Percentiles rank a stretch among this genome's conserved stretches.
phyloP scores from a whole-genome alignment of 2,113 vertebrate genomes.

The Eptesicus fuscus region DNA sequence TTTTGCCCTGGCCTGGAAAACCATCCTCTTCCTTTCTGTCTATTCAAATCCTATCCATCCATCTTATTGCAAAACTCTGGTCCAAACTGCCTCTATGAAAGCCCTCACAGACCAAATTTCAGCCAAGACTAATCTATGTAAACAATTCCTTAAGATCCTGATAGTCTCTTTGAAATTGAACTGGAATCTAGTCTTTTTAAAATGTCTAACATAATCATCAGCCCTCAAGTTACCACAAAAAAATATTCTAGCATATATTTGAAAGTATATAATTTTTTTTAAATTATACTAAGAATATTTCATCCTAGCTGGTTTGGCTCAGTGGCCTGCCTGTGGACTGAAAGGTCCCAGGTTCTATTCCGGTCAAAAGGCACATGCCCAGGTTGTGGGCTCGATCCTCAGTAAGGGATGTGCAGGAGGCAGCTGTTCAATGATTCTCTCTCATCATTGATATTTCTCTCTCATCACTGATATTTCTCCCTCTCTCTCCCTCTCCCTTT shows the following conservation, averaged over 20 bases:
- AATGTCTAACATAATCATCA: constrained; percentile 31
- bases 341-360: too few species aligned
- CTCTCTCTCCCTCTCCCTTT: too few species aligned
- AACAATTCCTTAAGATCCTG: neutral
- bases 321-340: too few species aligned
- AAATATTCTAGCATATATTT: neutral
- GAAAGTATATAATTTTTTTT: constrained; percentile 5
- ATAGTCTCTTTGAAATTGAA: neutral
- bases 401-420: too few species aligned
- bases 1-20: constrained; percentile 11
- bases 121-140: neutral
- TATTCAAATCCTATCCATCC: neutral
- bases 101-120: neutral
- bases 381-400: too few species aligned
- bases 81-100: neutral
- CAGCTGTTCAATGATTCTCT: too few species aligned
- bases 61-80: neutral
- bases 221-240: neutral
- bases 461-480: too few species aligned
- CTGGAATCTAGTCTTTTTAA: neutral
- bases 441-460: too few species aligned
- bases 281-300: constrained; percentile 16
- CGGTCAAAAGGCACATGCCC: too few species aligned
- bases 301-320: too few species aligned
- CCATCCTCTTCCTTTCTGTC: neutral